A percentile compares a stretch with the other conserved stretches of the same genome.
These are phyloP conservation scores for Erannis defoliaria DNA, from an alignment of 2,888 invertebrate species.

Conservation along the genomic window DNA sequence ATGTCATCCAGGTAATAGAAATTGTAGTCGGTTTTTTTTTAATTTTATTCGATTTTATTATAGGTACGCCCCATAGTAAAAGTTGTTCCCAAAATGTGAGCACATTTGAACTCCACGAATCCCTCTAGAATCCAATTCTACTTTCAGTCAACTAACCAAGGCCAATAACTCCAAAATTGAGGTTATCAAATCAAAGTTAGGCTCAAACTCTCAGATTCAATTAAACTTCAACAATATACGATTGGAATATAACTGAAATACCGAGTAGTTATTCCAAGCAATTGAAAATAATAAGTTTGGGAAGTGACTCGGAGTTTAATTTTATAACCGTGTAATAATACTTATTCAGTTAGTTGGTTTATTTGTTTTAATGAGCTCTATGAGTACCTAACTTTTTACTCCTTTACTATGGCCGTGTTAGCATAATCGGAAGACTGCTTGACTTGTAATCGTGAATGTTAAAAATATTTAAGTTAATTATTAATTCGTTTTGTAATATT, in stretches of 20 bases:
- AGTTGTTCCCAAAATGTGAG: no score
- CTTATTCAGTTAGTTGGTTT: constrained; percentile 14
- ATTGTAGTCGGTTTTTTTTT: no score
- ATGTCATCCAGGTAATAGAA: no score
- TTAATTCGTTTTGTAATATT: no score
- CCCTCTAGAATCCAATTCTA: not conserved
- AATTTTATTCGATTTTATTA: no score
- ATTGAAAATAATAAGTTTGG: constrained; percentile 42
- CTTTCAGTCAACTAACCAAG: constrained; percentile 19
- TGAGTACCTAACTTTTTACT: no score
- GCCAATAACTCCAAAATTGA: constrained; percentile 19
- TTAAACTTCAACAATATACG: constrained; percentile 32
- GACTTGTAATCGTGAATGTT: no score
- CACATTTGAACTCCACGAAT: not conserved
- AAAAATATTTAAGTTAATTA: no score
- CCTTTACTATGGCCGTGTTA: no score
- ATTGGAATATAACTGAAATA: constrained; percentile 6
- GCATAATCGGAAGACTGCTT: no score
- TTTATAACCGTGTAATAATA: constrained; percentile 19
- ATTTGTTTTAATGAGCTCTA: not conserved
- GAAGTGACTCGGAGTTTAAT: constrained; percentile 28
- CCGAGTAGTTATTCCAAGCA: constrained; percentile 33
- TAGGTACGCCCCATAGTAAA: no score
- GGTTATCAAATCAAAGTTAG: constrained; percentile 34
- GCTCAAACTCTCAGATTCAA: constrained; percentile 24